phyloP scores from a whole-genome alignment of 2,888 invertebrate genomes.

The Chesias legatella region DNA sequence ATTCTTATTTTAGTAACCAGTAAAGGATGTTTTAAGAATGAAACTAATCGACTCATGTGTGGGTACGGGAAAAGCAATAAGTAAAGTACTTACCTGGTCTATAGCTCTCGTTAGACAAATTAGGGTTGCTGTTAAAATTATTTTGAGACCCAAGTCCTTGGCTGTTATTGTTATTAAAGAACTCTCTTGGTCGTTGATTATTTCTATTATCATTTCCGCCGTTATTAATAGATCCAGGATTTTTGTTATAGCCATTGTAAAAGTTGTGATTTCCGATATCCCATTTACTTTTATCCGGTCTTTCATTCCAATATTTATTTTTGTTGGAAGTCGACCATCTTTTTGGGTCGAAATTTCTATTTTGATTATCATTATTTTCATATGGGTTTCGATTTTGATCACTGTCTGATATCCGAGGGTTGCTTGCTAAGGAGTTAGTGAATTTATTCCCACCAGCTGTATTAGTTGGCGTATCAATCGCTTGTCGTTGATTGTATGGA shows the following conservation, averaged over 20 bases:
- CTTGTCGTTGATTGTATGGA: neutral
- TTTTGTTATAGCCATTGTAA: conserved; percentile 1
- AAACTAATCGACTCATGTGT: no score
- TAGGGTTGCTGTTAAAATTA: conserved; percentile 5
- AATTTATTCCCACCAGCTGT: neutral
- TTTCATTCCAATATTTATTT: conserved; percentile 20
- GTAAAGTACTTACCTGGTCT: conserved; percentile 11
- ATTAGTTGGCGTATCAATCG: neutral
- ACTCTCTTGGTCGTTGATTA: conserved; percentile 2
- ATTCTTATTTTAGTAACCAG: no score
- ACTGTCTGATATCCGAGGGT: neutral
- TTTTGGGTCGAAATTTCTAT: conserved; percentile 6
- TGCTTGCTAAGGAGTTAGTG: neutral
- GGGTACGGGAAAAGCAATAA: no score
- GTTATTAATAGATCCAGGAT: conserved; percentile 1
- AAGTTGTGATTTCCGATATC: conserved; percentile 14
- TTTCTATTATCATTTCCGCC: conserved; percentile 8
- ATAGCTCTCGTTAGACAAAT: conserved; percentile 4
- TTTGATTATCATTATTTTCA: neutral
- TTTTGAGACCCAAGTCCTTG: conserved; percentile 2
- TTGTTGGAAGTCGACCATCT: conserved; percentile 3
- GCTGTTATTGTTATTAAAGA: neutral
- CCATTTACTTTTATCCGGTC: conserved; percentile 15
- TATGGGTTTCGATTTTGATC: conserved; percentile 1
- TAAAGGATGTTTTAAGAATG: no score